phyloP scores from a whole-genome alignment of 2,888 invertebrate genomes.

The Prenolepis imparis region DNA sequence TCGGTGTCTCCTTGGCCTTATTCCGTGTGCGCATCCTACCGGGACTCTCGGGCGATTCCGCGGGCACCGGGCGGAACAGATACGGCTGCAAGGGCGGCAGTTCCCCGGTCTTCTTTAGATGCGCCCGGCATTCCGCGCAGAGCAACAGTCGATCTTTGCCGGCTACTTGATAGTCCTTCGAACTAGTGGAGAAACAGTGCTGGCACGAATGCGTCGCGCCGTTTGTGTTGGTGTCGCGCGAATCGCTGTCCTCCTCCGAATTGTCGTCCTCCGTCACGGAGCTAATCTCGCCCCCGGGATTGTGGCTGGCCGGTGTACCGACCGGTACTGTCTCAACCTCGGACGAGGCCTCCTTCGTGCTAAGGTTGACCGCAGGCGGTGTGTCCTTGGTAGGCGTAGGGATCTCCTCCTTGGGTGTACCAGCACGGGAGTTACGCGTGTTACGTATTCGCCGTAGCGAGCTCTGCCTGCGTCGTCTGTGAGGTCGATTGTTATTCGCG shows the following conservation, averaged over 20 bases:
- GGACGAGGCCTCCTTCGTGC: conserved; percentile 81
- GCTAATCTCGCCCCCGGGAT: conserved; percentile 88
- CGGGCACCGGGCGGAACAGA: conserved; percentile 87
- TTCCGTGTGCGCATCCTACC: conserved; percentile 96
- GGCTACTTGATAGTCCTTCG: conserved; percentile 86
- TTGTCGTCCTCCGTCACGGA: conserved; percentile 96
- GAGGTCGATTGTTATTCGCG: conserved; percentile 98
- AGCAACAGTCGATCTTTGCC: conserved; percentile 91
- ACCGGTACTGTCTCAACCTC: conserved; percentile 85
- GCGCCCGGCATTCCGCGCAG: conserved; percentile 92
- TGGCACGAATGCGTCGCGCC: conserved; percentile 88
- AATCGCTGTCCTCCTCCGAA: conserved; percentile 98
- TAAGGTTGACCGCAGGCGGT: conserved; percentile 74
- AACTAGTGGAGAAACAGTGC: conserved; percentile 91
- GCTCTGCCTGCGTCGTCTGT: conserved; percentile 95
- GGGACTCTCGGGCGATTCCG: conserved; percentile 92
- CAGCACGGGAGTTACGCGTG: conserved; percentile 94
- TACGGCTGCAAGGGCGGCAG: conserved; percentile 88
- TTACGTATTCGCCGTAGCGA: conserved; percentile 95
- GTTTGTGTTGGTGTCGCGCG: conserved; percentile 91
- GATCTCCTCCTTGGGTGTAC: conserved; percentile 91
- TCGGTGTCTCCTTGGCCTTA: conserved; percentile 90
- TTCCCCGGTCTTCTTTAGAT: conserved; percentile 93
- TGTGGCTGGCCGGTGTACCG: conserved; percentile 81
- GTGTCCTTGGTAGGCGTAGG: conserved; percentile 87